These are phyloP conservation scores for Oreochromis niloticus DNA, from an alignment of 2,113 vertebrate species.

Conservation along the genomic window DNA sequence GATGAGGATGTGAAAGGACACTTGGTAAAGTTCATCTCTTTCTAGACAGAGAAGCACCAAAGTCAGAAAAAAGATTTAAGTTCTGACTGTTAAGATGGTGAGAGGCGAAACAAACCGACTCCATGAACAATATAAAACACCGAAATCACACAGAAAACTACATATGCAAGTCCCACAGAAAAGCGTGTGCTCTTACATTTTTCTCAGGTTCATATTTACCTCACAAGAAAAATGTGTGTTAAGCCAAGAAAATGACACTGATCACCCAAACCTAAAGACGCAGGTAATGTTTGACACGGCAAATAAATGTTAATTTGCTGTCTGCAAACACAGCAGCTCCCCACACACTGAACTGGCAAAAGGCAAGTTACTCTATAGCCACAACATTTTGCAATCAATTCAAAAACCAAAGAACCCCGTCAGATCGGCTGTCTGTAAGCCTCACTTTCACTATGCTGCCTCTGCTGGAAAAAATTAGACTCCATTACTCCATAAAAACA, in stretches of 20 bases:
- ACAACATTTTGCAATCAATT: neutral
- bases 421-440: neutral
- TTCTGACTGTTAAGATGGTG: neutral
- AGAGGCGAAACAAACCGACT: neutral
- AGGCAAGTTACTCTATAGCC: neutral
- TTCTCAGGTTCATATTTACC: rapidly evolving
- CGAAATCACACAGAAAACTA: neutral
- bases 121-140: neutral
- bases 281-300: neutral
- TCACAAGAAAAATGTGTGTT: neutral
- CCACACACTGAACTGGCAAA: neutral
- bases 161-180: neutral
- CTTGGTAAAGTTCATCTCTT: constrained; percentile 36
- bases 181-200: neutral
- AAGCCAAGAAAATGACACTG: neutral
- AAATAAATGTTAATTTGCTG: neutral
- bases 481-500: neutral
- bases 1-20: constrained; percentile 45
- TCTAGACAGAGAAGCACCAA: neutral
- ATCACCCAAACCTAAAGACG: neutral
- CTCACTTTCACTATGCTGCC: neutral
- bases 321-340: neutral
- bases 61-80: neutral
- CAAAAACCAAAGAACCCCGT: neutral
- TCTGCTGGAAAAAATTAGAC: neutral